Base-by-base conservation (phyloP, 2,113 vertebrate genomes). In the Gambusia affinis region DNA sequence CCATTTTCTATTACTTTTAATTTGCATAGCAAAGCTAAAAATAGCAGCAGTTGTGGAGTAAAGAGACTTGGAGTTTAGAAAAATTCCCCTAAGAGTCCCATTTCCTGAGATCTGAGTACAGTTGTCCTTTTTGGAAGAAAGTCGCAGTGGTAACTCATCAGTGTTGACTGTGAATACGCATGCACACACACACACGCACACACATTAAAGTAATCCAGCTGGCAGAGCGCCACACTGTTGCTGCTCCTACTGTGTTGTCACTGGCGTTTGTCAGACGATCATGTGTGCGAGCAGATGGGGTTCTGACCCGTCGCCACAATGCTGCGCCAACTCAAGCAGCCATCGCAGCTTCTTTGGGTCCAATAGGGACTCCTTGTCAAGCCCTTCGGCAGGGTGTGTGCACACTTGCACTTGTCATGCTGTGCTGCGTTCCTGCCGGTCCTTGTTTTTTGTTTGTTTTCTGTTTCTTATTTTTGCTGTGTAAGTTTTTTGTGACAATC, bases 211-310 rank as follows among this genome's bases (percentile, higher is more conserved):
- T 81, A 67, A 65, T 72, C 74, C 70, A 64, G 42, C 83, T 91
- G 90, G 90, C 90, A 68, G 35, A 1, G 65, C 76, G 87, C 92
- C 87, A 92, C 72, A 54, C 51, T 54, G 84, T 76, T 2, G 2
- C 70, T 12, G 39, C 72, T 80, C 81, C 85, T 71, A 81, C 82
- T 65, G 78, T 68, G 88, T 72, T 78, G 79, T 37, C 54, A 24
- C 44, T 63, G 67, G 60, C 1, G 22, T 54, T 54, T 54, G 51
- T 24, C 51, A 54, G 51, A 54, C 8, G 8, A 3, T 54, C 8
- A 37, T 82, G 74, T 73, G 67, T 28, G 28, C 72, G 74, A 87
- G 81, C 90, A 92, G 92, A 93, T 91, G 89, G 89, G 87, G 84
- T 87, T 89, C 78, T 72, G 85, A 82, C 88, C 89, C 74, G 29